Evolutionary conservation across 2,888 invertebrate species (phyloP), one percentile per base, ranked within the genome.

Genomic region (Catonia carolina): DNA sequence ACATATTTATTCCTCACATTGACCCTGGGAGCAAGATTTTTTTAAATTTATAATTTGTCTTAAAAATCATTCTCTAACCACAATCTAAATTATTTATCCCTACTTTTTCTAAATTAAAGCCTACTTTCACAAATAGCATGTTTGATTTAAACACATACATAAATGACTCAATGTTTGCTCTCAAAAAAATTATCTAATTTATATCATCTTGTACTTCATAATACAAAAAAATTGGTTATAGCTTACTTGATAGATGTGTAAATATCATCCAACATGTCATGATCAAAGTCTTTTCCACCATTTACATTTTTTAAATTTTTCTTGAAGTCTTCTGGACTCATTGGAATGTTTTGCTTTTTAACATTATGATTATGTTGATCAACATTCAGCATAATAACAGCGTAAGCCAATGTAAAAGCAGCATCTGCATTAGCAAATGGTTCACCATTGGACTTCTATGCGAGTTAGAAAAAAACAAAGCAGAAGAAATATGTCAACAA

Each of bases 351-450:
- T 62, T 96, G 86, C 60, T 90, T 87, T 75, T 93, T 95, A 0
- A 92, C 97, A 73, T 92, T 97, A 66, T 90, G 85, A 76, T 99
- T 99, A 74, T 99, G 99, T 70, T 99, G 99, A 77, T 99, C 99
- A 68, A 96, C 95, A 74, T 99, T 99, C 59, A 99, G 76, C 97
- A 99, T 98, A 61, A 99, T 98, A n/a, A 98, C 86, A 7, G 97
- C 97, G 74, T 99, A 99, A 1, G 97, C 91, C 54, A 99, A 78
- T 0, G 96, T 93, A 74, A 97, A 99, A 0, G 99, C 98, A 0
- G 97, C 93, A 76, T 99, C 99, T 0, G 89, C 89, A 72, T 97
- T 93, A 14, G 86, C 89, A 75, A 99, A 98, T 0, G 97, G 98
- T 69, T 87, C 87, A 7, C 86, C 85, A 71, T 97, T 98, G 69